These are phyloP conservation scores for Chironomus tentans DNA, from an alignment of 2,888 invertebrate species.

Conservation along the genomic window DNA sequence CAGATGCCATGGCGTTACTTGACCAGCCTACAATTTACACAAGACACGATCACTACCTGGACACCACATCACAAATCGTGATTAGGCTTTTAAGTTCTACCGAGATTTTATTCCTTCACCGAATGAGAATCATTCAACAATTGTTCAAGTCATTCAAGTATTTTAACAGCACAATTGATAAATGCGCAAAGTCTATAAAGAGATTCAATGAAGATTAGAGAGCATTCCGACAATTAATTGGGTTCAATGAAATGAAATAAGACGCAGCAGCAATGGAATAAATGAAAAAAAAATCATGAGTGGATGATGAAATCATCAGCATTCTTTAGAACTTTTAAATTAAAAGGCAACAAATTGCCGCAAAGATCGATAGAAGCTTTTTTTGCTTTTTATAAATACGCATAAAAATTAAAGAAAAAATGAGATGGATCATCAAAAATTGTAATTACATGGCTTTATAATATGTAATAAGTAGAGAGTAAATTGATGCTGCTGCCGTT, in stretches of 20 bases:
- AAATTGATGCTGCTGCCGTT: background rate
- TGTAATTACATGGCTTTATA: conserved; percentile 2
- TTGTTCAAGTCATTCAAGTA: background rate
- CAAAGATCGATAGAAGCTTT: background rate
- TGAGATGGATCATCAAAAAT: conserved; percentile 17
- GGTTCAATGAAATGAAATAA: conserved; percentile 15
- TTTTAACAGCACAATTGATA: background rate
- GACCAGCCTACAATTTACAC: conserved; percentile 18
- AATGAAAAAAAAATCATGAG: no score
- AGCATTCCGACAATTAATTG: conserved; percentile 23
- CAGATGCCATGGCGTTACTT: conserved; percentile 12
- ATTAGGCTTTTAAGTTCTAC: conserved; percentile 12
- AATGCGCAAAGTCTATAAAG: background rate
- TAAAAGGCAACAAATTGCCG: conserved; percentile 15
- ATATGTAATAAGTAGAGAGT: background rate
- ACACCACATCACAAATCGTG: conserved; percentile 7
- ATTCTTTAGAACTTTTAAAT: background rate
- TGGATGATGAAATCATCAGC: no score
- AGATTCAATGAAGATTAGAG: conserved; percentile 11
- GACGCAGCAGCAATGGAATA: background rate
- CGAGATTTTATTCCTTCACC: background rate
- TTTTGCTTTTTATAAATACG: background rate
- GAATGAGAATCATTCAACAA: background rate
- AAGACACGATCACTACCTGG: background rate
- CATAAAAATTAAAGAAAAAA: background rate